A percentile compares a stretch with the other conserved stretches of the same genome.
phyloP scores from a whole-genome alignment of 1,140 invertebrate genomes.

The Adelges cooleyi region DNA sequence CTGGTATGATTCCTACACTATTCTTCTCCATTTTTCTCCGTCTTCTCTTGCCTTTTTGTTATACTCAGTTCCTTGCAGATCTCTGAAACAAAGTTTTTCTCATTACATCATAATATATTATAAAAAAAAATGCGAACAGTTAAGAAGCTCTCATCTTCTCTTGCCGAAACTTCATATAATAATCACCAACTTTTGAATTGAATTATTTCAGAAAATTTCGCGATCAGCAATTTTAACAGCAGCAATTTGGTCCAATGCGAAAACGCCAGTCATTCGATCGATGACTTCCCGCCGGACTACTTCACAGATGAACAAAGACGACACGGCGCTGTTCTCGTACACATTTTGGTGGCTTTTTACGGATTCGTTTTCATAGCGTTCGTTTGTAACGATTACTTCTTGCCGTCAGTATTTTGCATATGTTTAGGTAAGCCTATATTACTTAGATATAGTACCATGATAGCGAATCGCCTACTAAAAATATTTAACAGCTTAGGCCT shows the following conservation, averaged over 20 bases:
- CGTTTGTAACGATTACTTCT: constrained; percentile 76
- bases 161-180: too few relatives aligned
- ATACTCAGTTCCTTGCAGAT: too few relatives aligned
- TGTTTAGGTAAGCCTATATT: constrained; percentile 48
- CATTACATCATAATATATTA: too few relatives aligned
- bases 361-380: constrained; percentile 65
- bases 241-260: neutral
- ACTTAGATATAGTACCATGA: neutral
- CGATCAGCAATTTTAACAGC: neutral
- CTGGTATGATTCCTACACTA: too few relatives aligned
- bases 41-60: too few relatives aligned
- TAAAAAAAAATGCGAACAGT: too few relatives aligned
- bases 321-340: constrained; percentile 58
- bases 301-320: constrained; percentile 49
- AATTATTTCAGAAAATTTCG: too few relatives aligned
- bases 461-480: neutral
- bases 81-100: too few relatives aligned
- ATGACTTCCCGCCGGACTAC: constrained; percentile 46
- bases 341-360: constrained; percentile 64
- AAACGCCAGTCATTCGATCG: constrained; percentile 14
- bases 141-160: too few relatives aligned
- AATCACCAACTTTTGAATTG: too few relatives aligned
- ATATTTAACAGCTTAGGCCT: too few relatives aligned
- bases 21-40: too few relatives aligned
- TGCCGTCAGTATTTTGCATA: constrained; percentile 69